These are phyloP conservation scores for Propithecus coquereli DNA, from an alignment of 2,113 vertebrate genomes.

Conservation along the genomic window DNA sequence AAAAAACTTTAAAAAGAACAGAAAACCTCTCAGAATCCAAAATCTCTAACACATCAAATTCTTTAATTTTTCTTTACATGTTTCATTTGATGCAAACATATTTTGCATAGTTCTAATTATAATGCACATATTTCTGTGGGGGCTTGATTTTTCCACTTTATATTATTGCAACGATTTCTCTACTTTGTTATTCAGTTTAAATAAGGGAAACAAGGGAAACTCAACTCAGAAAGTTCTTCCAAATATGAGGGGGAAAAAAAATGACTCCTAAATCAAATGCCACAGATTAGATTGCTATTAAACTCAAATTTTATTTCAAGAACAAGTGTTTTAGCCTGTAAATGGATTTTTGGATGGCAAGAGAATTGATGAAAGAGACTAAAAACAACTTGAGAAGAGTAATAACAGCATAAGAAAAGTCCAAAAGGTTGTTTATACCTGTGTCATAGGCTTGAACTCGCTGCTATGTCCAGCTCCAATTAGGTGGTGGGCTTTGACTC, in stretches of 20 bases:
- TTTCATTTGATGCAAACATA: background rate
- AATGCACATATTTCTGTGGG: background rate
- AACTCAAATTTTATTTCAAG: background rate
- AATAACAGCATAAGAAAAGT: background rate
- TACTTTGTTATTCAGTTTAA: background rate
- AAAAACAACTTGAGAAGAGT: background rate
- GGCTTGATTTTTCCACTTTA: background rate
- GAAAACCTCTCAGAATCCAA: background rate
- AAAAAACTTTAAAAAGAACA: background rate
- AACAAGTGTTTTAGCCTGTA: background rate
- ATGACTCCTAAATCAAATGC: background rate
- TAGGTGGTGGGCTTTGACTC: slow-evolving; percentile 88
- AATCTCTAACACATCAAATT: slow-evolving; percentile 2
- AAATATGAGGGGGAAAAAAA: background rate
- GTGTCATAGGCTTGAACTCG: slow-evolving; percentile 93
- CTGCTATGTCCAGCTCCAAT: slow-evolving; percentile 94
- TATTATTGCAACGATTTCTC: background rate
- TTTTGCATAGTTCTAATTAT: slow-evolving; percentile 33
- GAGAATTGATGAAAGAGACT: background rate
- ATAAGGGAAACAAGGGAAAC: background rate
- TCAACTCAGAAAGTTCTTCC: background rate
- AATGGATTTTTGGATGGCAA: background rate
- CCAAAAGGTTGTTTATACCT: slow-evolving; percentile 78
- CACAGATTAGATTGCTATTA: background rate
- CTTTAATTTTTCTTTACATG: background rate